Evolutionary conservation across 2,797 vertebrate genomes (phyloP).

Genomic region (Hybognathus amarus): DNA sequence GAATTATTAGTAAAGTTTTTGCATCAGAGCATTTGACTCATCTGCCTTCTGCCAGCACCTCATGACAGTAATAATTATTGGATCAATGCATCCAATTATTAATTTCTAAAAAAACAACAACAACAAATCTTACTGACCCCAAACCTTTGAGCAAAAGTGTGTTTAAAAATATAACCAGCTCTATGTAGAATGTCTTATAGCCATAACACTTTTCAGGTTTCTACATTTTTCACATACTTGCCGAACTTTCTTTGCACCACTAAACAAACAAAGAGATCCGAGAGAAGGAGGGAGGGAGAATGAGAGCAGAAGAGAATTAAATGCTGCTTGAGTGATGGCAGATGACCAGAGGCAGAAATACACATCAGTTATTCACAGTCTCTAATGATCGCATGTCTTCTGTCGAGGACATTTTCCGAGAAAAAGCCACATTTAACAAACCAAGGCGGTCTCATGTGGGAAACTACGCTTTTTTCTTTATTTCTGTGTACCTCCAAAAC

Average conservation of each 20-base stretch:
- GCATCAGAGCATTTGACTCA: too few relatives aligned
- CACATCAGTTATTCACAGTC: constrained; percentile 53
- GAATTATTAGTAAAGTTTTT: too few relatives aligned
- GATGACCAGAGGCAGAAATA: constrained; percentile 53
- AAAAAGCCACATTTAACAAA: constrained; percentile 33
- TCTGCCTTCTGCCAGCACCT: too few relatives aligned
- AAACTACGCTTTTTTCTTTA: neutral
- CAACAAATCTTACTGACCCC: neutral
- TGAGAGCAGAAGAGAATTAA: constrained; percentile 29
- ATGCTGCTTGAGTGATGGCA: constrained; percentile 43
- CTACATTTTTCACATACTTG: neutral
- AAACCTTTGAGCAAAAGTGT: neutral
- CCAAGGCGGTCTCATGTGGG: constrained; percentile 5
- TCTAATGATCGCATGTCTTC: constrained; percentile 55
- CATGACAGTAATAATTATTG: too few relatives aligned
- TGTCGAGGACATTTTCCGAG: constrained; percentile 32
- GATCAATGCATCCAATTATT: neutral
- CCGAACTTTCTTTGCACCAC: neutral
- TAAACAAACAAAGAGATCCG: neutral
- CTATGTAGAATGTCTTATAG: neutral
- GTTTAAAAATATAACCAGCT: neutral
- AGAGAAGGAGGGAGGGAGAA: constrained; percentile 1
- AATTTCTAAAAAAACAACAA: neutral
- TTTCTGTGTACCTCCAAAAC: neutral
- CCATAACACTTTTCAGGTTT: neutral